A percentile compares a stretch with the other conserved stretches of the same genome.
phyloP scores from a whole-genome alignment of 2,797 vertebrate genomes.

The Scleropages formosus region DNA sequence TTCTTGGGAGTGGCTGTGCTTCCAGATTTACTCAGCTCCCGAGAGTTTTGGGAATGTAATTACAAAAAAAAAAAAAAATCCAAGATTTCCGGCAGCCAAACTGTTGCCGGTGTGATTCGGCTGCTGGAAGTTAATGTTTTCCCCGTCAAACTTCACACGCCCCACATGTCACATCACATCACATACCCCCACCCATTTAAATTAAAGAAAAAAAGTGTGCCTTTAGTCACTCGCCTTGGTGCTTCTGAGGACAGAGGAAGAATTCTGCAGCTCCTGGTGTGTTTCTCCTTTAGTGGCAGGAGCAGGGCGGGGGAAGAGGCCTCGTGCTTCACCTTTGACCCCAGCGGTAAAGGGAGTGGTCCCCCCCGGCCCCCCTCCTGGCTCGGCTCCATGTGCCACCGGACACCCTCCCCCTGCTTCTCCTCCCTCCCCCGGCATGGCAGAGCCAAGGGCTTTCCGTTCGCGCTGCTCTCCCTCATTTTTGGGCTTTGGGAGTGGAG shows the following conservation, averaged over 20 bases:
- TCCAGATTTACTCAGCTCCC: neutral
- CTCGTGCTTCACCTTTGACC: slow-evolving; percentile 70
- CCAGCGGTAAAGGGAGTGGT: slow-evolving; percentile 21
- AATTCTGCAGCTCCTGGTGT: slow-evolving; percentile 49
- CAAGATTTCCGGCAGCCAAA: slow-evolving; percentile 9
- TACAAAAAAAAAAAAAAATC: neutral
- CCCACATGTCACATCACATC: no score
- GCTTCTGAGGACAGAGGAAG: slow-evolving; percentile 53
- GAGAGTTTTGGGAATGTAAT: no score
- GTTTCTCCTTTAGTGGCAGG: slow-evolving; percentile 41
- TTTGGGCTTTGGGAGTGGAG: neutral
- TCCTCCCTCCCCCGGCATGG: no score
- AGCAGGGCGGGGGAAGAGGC: slow-evolving; percentile 55
- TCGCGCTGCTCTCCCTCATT: neutral
- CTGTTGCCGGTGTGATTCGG: slow-evolving; percentile 27
- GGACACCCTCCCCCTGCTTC: neutral
- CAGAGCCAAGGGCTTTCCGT: no score
- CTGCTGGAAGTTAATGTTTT: slow-evolving; percentile 35
- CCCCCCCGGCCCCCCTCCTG: no score
- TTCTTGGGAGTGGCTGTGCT: neutral
- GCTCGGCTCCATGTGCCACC: neutral
- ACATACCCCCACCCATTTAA: neutral
- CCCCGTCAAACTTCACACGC: slow-evolving; percentile 2
- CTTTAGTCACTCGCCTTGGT: slow-evolving; percentile 29
- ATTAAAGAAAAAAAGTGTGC: slow-evolving; percentile 42